These are phyloP conservation scores for Subanguina moxae DNA, from an alignment of 1,140 invertebrate species.

Conservation along the genomic window DNA sequence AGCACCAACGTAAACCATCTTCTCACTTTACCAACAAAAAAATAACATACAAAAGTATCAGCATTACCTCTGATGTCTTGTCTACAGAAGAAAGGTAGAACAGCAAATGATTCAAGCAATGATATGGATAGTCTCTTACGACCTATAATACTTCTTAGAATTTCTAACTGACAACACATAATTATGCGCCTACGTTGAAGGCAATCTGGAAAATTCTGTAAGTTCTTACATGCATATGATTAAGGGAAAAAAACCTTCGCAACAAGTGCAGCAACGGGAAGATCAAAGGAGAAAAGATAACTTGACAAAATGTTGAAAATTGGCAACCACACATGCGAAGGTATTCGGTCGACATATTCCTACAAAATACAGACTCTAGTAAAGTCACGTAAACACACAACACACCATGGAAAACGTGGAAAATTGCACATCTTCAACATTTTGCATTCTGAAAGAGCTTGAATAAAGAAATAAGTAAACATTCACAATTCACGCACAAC, in stretches of 20 bases:
- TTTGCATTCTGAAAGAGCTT: neutral
- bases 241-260: neutral
- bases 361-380: neutral
- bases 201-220: neutral
- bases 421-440: neutral
- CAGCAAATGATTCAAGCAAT: neutral
- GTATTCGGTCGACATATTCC: conserved; percentile 2
- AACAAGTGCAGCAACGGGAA: neutral
- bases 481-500: neutral
- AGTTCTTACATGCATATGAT: neutral
- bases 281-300: neutral
- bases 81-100: conserved; percentile 3
- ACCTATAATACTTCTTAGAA: neutral
- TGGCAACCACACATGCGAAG: neutral
- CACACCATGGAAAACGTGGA: neutral
- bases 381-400: neutral
- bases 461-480: no score
- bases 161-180: neutral
- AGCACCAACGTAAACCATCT: neutral
- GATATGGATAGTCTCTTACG: neutral
- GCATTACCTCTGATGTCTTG: neutral
- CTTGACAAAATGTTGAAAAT: neutral
- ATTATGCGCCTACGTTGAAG: neutral
- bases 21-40: no score
- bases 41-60: neutral